A percentile compares a stretch with the other conserved stretches of the same genome.
These are phyloP conservation scores for Sinonovacula constricta DNA, from an alignment of 1,140 invertebrate genomes.

Conservation along the genomic window DNA sequence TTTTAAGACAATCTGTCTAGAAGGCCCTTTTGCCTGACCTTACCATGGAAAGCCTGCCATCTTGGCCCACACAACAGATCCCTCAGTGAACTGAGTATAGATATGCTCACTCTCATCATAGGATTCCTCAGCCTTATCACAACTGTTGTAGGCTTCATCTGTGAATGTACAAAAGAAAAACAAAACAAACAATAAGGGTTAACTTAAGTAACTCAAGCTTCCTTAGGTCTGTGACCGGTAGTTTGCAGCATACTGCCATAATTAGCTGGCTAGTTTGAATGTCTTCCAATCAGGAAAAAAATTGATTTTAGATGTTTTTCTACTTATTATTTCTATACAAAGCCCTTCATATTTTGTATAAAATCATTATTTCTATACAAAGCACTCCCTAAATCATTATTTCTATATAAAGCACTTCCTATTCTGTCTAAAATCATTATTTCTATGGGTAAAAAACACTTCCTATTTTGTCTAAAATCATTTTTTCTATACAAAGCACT, in stretches of 20 bases:
- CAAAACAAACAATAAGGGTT: not conserved
- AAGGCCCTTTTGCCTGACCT: slow-evolving; percentile 75
- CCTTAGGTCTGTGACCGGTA: no score
- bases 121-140: slow-evolving; percentile 78
- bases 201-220: no score
- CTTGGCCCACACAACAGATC: slow-evolving; percentile 84
- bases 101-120: slow-evolving; percentile 78
- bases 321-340: not conserved
- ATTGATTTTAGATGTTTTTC: not conserved
- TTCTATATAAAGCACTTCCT: no score
- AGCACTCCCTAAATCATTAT: no score
- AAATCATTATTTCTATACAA: no score
- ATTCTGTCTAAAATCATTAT: no score
- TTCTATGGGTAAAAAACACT: no score
- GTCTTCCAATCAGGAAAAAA: not conserved
- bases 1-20: no score
- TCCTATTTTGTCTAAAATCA: no score
- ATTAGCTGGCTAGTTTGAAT: not conserved
- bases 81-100: slow-evolving; percentile 75
- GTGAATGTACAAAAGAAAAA: slow-evolving; percentile 22
- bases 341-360: no score
- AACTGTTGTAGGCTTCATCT: slow-evolving; percentile 80
- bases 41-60: slow-evolving; percentile 84
- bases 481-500: no score
- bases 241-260: not conserved